These are phyloP conservation scores for Mycalesis mineus DNA, from an alignment of 2,888 invertebrate species.

Conservation along the genomic window DNA sequence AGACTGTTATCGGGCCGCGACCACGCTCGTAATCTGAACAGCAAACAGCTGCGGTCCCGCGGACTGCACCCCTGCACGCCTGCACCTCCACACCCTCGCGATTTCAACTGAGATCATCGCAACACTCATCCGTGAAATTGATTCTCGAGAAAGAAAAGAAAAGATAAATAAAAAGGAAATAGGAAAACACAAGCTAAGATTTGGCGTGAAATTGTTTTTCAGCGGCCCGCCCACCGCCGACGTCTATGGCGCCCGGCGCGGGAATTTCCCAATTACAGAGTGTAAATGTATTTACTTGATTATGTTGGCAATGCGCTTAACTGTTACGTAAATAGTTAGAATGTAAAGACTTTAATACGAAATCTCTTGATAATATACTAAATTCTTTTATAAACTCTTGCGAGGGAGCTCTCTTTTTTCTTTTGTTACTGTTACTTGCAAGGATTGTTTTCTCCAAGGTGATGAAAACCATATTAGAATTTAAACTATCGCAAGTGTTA, in stretches of 20 bases:
- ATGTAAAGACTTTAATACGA: constrained; percentile 7
- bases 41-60: constrained; percentile 14
- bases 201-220: constrained; percentile 79
- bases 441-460: no score
- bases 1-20: not conserved
- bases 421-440: not conserved
- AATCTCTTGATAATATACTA: not conserved
- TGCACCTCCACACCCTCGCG: constrained; percentile 57
- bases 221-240: constrained; percentile 61
- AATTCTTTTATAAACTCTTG: not conserved
- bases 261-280: constrained; percentile 76
- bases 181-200: constrained; percentile 79
- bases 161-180: constrained; percentile 79
- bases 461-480: no score
- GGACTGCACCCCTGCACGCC: constrained; percentile 49
- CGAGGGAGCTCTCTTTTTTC: not conserved
- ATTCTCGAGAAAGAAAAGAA: constrained; percentile 76
- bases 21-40: not conserved
- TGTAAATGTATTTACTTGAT: constrained; percentile 72
- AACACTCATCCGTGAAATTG: constrained; percentile 78
- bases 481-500: no score
- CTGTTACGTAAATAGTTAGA: constrained; percentile 23
- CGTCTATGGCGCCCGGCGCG: constrained; percentile 57
- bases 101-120: constrained; percentile 75
- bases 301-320: constrained; percentile 48